Evolutionary conservation across 2,113 vertebrate genomes (phyloP).

Genomic region (Drymodes brunneopygia): DNA sequence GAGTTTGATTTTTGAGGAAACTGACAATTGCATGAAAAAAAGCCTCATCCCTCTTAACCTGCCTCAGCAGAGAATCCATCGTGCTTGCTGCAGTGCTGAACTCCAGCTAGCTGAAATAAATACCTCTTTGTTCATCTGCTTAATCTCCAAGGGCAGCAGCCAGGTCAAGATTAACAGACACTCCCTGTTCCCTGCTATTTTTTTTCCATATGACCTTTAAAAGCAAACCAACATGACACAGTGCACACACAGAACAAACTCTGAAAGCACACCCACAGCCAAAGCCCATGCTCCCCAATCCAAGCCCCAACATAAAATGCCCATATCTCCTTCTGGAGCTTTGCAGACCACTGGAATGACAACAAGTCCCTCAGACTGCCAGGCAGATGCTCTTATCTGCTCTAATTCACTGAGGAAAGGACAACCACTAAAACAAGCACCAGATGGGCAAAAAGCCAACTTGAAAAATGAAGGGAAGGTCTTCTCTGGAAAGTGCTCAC

Average conservation of each 20-base stretch:
- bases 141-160: not conserved
- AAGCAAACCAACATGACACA: not conserved
- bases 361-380: not conserved
- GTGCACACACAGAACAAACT: not conserved
- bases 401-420: not conserved
- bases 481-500: not conserved
- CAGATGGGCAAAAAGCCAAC: not conserved
- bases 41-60: not conserved
- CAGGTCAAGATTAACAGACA: not conserved
- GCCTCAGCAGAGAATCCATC: not conserved
- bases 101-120: not conserved
- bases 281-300: rapidly evolving
- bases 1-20: not conserved
- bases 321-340: not conserved
- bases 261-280: not conserved
- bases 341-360: not conserved
- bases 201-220: not conserved
- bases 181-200: not conserved
- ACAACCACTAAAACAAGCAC: not conserved
- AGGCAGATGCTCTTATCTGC: not conserved
- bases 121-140: not conserved
- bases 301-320: not conserved
- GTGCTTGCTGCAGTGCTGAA: not conserved
- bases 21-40: not conserved
- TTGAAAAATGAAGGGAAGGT: not conserved